phyloP scores from a whole-genome alignment of 2,888 invertebrate genomes.

The Trissonchulus latispiculum region DNA sequence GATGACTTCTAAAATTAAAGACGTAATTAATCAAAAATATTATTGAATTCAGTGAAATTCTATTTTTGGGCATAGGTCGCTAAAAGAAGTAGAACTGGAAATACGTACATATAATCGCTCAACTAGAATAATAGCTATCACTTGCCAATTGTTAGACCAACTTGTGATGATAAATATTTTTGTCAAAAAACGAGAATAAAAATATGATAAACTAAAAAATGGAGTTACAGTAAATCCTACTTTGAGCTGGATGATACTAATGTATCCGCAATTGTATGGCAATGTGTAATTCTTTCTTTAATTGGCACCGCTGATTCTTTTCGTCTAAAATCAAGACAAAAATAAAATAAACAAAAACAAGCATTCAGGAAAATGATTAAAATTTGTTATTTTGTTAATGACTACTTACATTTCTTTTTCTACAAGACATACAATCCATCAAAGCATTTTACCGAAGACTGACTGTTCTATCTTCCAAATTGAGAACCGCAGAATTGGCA shows the following conservation, averaged over 20 bases:
- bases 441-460: no score
- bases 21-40: neutral
- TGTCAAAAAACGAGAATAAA: neutral
- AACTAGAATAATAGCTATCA: neutral
- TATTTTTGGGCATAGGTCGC: no score
- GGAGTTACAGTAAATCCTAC: neutral
- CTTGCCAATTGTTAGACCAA: neutral
- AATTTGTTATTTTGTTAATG: no score
- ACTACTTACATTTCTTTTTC: no score
- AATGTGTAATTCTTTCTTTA: neutral
- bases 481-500: no score
- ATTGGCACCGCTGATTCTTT: neutral
- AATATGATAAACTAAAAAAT: neutral
- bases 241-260: neutral
- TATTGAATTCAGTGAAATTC: no score
- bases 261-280: constrained; percentile 2
- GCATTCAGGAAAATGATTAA: no score
- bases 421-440: no score
- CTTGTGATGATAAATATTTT: neutral
- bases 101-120: neutral
- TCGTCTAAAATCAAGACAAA: neutral
- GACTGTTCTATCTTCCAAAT: no score
- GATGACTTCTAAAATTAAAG: neutral
- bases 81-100: no score
- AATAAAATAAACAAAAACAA: no score